Evolutionary conservation across 2,113 vertebrate species (phyloP), one percentile per base, ranked within the genome.

Genomic region (Laticauda colubrina): DNA sequence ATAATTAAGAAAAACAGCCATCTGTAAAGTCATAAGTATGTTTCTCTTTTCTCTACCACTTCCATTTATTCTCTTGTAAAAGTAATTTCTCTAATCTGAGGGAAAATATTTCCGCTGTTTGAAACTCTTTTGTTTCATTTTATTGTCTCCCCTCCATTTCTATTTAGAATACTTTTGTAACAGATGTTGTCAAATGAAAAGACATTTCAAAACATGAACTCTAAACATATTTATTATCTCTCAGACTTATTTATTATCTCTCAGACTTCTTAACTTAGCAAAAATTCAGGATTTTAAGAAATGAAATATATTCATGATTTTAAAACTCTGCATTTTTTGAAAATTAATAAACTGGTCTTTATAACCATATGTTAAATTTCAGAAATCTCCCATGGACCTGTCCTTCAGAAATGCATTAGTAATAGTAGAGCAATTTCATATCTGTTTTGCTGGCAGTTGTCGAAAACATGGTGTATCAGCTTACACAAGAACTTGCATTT

Each of bases 1-100:
- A 96, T 97, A 98, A 98, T 98, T 97, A 97, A 98, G 97, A 97
- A 98, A 98, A 98, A 98, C 97, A 98, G 93, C 97, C 98, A 98
- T 98, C 97, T 98, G 98, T 97, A 98, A 98, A 98, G 96, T 97
- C 96, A 97, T 96, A 97, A 97, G 95, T 97, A 96, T 94, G 93
- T 96, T 90, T 21, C 87, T 93, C 43, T 96, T 88, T 96, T 91
- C 95, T 97, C 86, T 90, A 15, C 69, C 23, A 7, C 57, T 14
- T 86, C 39, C 54, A 95, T 91, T 54, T 93, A 96, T 96, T 89
- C 88, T 94, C 88, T 95, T 94, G 94, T 94, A 98, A 97, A 97
- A 96, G 48, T 87, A 91, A 95, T 96, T 96, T 96, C 75, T 96
- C 15, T 96, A 91, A 91, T 94, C 89, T 96, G 81, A 95, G 87